Evolutionary conservation across 2,113 vertebrate genomes (phyloP).

Genomic region (Bubalus kerabau): DNA sequence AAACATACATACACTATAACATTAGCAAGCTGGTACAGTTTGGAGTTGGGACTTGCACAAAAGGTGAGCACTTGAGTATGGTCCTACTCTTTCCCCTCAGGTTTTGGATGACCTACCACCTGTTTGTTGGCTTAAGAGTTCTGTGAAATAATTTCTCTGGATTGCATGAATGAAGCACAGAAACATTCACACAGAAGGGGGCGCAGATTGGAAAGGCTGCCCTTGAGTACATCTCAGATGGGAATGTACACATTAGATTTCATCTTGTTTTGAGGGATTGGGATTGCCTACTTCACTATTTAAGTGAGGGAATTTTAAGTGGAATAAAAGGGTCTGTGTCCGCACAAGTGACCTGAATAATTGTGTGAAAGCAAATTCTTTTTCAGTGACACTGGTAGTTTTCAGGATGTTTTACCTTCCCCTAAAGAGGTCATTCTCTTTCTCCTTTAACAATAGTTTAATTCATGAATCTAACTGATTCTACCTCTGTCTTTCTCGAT

Average conservation of each 20-base stretch:
- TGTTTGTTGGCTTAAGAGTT: constrained; percentile 17
- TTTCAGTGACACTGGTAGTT: not conserved
- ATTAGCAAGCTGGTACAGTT: not conserved
- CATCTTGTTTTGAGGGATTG: not conserved
- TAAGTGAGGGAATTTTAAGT: not conserved
- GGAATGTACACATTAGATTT: not conserved
- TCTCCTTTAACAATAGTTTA: not conserved
- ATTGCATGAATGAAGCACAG: not conserved
- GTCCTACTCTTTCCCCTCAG: not conserved
- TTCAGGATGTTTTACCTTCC: not conserved
- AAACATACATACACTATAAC: not conserved
- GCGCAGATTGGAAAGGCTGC: not conserved
- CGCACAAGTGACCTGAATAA: not conserved
- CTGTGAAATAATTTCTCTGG: constrained; percentile 4
- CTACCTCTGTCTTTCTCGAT: not conserved
- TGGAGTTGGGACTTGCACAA: not conserved
- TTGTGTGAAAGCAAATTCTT: not conserved
- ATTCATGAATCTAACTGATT: not conserved
- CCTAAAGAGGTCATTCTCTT: not conserved
- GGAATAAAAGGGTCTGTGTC: not conserved
- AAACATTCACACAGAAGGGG: constrained; percentile 17
- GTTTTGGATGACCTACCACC: constrained; percentile 2
- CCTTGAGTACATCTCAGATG: not conserved
- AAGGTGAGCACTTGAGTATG: not conserved
- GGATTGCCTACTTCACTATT: not conserved